phyloP scores from a whole-genome alignment of 1,140 invertebrate species.

The Bombus superbus region DNA sequence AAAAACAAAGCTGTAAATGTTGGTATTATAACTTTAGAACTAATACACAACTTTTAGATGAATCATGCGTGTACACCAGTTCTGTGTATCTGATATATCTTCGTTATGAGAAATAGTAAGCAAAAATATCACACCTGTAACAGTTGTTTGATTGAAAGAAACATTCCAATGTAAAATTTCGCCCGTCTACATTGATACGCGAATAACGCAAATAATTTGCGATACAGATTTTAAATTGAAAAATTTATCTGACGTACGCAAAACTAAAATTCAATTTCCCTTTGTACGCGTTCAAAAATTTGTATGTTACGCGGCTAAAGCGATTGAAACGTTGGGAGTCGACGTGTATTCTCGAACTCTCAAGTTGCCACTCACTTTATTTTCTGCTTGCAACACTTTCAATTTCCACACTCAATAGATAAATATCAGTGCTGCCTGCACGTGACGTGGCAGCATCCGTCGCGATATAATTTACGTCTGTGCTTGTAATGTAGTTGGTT shows the following conservation, averaged over 20 bases:
- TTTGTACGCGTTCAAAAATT: constrained; percentile 5
- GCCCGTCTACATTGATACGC: neutral
- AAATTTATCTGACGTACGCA: neutral
- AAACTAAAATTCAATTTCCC: constrained; percentile 4
- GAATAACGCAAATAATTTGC: neutral
- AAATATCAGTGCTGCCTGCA: constrained; percentile 49
- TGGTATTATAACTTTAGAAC: neutral
- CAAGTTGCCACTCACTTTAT: constrained; percentile 1
- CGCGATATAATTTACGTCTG: constrained; percentile 46
- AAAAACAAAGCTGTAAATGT: constrained; percentile 28
- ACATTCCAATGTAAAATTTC: neutral
- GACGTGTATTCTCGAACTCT: constrained; percentile 11
- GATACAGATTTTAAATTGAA: neutral
- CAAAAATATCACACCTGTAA: neutral
- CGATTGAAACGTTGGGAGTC: neutral
- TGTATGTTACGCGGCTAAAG: neutral
- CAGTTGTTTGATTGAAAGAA: too few species aligned
- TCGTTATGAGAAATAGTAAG: neutral
- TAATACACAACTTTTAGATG: neutral
- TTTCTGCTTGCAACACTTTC: constrained; percentile 22
- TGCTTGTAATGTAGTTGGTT: constrained; percentile 56
- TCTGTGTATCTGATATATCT: neutral
- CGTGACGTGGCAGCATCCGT: constrained; percentile 53
- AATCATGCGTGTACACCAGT: neutral
- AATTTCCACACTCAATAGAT: constrained; percentile 40